Evolutionary conservation across 2,888 invertebrate species (phyloP).

Genomic region (Epirrita christyi): DNA sequence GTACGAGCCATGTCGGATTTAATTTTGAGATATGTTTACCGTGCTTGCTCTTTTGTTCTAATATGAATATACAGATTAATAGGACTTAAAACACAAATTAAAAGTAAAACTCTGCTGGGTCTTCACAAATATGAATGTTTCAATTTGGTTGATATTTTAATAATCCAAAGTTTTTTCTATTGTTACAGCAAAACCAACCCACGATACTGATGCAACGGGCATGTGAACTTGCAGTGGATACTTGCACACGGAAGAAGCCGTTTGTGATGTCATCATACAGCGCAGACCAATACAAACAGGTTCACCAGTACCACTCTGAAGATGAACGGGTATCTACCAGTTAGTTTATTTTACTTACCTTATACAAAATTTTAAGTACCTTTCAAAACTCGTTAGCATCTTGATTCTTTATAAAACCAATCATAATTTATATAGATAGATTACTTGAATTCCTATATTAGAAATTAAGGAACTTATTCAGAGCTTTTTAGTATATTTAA

Average conservation of each 20-base stretch:
- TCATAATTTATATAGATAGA: not conserved
- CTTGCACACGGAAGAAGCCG: conserved; percentile 58
- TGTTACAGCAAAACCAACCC: conserved; percentile 65
- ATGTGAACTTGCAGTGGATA: conserved; percentile 69
- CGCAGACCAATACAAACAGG: conserved; percentile 53
- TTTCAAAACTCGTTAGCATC: not conserved
- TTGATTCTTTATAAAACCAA: not conserved
- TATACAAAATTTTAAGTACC: not conserved
- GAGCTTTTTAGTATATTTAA: no score
- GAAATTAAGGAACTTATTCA: no score
- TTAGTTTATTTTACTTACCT: conserved; percentile 38
- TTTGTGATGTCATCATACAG: conserved; percentile 55
- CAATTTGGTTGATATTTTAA: not conserved
- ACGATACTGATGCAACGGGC: conserved; percentile 70
- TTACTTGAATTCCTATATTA: no score
- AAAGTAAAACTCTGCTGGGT: not conserved
- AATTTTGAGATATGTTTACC: conserved; percentile 36
- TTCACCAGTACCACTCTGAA: conserved; percentile 59
- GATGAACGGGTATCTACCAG: conserved; percentile 66
- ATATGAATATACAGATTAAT: conserved; percentile 17
- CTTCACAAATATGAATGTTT: not conserved
- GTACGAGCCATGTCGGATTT: conserved; percentile 36
- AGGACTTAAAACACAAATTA: conserved; percentile 4
- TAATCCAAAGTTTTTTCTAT: conserved; percentile 11
- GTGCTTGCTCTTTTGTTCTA: conserved; percentile 30